A percentile compares a stretch with the other conserved stretches of the same genome.
Conservation (phyloP, 2,888 invertebrate genomes). For the Rhagonycha lutea region DNA sequence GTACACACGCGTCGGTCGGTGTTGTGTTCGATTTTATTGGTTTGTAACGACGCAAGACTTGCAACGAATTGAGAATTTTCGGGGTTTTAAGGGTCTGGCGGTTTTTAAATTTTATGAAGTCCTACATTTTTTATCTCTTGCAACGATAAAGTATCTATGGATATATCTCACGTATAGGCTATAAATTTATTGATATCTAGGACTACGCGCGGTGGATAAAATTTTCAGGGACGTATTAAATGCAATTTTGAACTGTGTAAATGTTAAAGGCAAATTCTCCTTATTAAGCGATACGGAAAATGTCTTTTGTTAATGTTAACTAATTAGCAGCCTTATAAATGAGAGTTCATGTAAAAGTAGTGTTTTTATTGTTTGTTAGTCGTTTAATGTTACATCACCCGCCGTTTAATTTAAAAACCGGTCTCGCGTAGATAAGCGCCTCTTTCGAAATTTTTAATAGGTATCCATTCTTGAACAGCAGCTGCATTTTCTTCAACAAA, state of each 20-base stretch:
- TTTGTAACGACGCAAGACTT: constrained; percentile 1
- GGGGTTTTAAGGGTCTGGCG: constrained; percentile 16
- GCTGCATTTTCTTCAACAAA: not conserved
- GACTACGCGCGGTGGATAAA: constrained; percentile 21
- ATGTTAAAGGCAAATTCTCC: not conserved
- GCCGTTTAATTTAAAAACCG: constrained; percentile 2
- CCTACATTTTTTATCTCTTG: constrained; percentile 28
- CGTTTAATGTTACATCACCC: constrained; percentile 1
- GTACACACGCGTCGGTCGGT: not conserved
- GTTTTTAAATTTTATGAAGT: constrained; percentile 32
- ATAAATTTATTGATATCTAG: constrained; percentile 36
- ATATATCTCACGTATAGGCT: constrained; percentile 35
- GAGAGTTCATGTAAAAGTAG: not conserved
- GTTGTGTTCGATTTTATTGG: not conserved
- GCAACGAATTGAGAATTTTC: constrained; percentile 23
- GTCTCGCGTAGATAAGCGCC: not conserved
- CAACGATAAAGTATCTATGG: constrained; percentile 31
- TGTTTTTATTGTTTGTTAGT: not conserved
- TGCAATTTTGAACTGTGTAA: constrained; percentile 12
- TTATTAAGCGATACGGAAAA: not conserved
- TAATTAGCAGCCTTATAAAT: not conserved
- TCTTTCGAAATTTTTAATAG: not conserved
- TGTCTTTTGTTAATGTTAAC: not conserved
- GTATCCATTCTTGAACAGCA: constrained; percentile 3
- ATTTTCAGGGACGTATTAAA: constrained; percentile 29